phyloP scores from a whole-genome alignment of 2,797 vertebrate genomes.

The Typhlichthys subterraneus region DNA sequence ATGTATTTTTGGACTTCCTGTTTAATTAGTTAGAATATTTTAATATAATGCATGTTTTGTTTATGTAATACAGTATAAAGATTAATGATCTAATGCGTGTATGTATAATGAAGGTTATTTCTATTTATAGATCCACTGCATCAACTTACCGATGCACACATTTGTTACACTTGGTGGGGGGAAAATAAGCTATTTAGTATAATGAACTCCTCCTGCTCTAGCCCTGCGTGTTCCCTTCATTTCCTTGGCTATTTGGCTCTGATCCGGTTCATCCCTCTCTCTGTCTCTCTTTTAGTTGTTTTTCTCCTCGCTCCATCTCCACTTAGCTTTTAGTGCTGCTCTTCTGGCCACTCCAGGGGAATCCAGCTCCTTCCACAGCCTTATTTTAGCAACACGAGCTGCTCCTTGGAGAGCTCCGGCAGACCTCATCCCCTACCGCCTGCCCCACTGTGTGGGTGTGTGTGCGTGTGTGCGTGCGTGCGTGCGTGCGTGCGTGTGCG shows the following conservation, averaged over 20 bases:
- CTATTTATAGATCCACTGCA: no score
- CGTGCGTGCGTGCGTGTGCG: constrained; percentile 4
- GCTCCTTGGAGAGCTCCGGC: constrained; percentile 63
- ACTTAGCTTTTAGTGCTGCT: constrained; percentile 78
- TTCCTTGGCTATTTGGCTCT: constrained; percentile 45
- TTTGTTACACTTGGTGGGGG: no score
- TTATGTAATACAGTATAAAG: no score
- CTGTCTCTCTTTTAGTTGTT: constrained; percentile 38
- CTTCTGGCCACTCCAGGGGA: constrained; percentile 69
- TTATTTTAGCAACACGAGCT: constrained; percentile 75
- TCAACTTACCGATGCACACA: no score
- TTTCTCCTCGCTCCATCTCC: constrained; percentile 57
- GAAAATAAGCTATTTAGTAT: no score
- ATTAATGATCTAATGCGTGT: no score
- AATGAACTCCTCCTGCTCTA: background rate
- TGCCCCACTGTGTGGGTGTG: constrained; percentile 27
- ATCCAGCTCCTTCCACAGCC: constrained; percentile 71
- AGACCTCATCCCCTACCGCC: constrained; percentile 55
- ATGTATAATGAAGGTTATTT: no score
- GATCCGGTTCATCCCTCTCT: constrained; percentile 54
- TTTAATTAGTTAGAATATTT: no score
- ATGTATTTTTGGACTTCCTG: no score
- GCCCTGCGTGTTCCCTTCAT: background rate
- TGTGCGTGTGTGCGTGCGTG: constrained; percentile 16
- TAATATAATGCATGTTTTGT: no score